These are phyloP conservation scores for Illadopsis cleaveri DNA, from an alignment of 2,113 vertebrate genomes.

Conservation along the genomic window DNA sequence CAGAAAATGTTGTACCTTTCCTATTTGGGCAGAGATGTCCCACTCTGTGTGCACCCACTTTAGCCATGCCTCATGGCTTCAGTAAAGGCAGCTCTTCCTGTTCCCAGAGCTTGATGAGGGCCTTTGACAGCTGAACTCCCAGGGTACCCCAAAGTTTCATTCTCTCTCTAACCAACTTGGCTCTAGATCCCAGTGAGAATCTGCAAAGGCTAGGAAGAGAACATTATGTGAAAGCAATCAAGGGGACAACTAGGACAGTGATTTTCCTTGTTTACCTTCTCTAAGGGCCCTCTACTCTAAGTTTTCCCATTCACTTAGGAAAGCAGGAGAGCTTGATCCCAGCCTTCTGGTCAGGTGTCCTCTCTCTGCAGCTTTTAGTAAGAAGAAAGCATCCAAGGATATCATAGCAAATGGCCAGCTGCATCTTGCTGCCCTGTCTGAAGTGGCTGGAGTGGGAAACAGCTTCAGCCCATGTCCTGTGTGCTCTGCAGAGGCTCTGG, in stretches of 20 bases:
- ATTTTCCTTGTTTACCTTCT: neutral
- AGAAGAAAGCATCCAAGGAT: neutral
- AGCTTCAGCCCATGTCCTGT: neutral
- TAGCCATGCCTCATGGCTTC: neutral
- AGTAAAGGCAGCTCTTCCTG: neutral
- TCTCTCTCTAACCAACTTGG: neutral
- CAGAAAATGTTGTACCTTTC: neutral
- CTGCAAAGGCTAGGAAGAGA: neutral
- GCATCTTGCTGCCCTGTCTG: neutral
- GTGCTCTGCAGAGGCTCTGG: neutral
- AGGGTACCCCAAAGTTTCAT: neutral
- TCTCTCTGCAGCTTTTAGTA: neutral
- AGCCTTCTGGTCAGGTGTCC: neutral
- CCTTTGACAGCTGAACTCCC: neutral
- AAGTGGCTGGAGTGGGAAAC: neutral
- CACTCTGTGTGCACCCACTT: neutral
- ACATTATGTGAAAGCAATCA: neutral
- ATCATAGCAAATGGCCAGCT: neutral
- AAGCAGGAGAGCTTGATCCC: neutral
- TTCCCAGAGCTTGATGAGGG: neutral
- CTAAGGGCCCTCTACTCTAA: neutral
- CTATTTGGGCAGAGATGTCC: neutral
- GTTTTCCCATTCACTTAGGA: neutral
- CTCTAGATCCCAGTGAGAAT: neutral
- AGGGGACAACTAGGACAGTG: neutral